phyloP scores from a whole-genome alignment of 2,113 vertebrate genomes.

The Candoia aspera region DNA sequence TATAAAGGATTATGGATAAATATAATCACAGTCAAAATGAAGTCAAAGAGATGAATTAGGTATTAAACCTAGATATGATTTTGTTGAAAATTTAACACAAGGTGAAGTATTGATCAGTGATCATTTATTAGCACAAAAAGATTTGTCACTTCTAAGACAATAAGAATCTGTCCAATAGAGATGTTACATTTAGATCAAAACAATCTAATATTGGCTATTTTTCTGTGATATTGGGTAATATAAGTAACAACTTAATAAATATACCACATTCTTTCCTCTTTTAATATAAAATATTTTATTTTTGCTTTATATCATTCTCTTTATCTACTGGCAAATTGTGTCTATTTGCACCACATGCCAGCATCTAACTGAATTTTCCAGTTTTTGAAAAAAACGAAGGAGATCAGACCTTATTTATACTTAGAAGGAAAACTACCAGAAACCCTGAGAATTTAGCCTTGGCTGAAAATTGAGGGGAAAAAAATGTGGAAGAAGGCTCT shows the following conservation, averaged over 20 bases:
- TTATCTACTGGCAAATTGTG: not conserved
- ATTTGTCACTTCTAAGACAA: not conserved
- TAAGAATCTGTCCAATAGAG: not conserved
- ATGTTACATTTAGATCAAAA: not conserved
- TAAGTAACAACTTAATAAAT: not conserved
- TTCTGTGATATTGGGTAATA: not conserved
- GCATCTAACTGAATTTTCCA: not conserved
- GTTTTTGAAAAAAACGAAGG: not conserved
- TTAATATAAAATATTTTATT: not conserved
- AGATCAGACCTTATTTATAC: not conserved
- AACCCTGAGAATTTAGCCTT: not conserved
- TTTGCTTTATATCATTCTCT: not conserved
- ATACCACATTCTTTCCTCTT: not conserved
- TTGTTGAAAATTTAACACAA: not conserved
- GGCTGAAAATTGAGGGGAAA: not conserved
- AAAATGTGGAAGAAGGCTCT: not conserved
- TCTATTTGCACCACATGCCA: not conserved
- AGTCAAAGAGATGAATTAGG: not conserved
- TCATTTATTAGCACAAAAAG: not conserved
- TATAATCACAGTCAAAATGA: not conserved
- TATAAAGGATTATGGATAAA: not conserved
- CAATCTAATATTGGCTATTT: not conserved
- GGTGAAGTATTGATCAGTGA: not conserved
- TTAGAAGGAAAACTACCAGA: not conserved
- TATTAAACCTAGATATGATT: not conserved